Percentiles rank a stretch among this genome's conserved stretches.
phyloP scores from a whole-genome alignment of 2,888 invertebrate species.

The Harpagoxenus sublaevis region DNA sequence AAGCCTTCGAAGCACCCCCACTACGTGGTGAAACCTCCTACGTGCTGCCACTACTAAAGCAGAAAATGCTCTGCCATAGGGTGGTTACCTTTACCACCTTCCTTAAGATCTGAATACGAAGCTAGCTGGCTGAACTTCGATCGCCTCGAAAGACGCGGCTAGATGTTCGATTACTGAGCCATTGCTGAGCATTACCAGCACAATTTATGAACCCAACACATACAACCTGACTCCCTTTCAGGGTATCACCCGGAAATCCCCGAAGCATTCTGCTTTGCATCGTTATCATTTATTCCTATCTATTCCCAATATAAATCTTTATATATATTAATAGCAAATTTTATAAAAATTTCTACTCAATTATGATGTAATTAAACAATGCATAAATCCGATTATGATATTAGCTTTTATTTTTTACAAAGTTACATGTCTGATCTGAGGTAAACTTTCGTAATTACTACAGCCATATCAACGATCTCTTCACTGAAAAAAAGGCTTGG shows the following conservation, averaged over 20 bases:
- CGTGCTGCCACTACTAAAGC: constrained; percentile 71
- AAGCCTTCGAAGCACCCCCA: constrained; percentile 79
- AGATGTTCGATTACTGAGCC: neutral
- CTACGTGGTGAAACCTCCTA: constrained; percentile 56
- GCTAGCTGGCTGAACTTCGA: constrained; percentile 65
- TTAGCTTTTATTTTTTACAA: neutral
- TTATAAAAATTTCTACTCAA: neutral
- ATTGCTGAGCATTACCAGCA: constrained; percentile 14
- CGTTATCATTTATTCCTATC: neutral
- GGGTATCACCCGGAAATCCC: neutral
- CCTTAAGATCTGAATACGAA: constrained; percentile 60
- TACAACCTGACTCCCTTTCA: neutral
- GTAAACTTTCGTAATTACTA: neutral
- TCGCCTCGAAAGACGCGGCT: constrained; percentile 58
- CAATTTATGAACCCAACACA: constrained; percentile 21
- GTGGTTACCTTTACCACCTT: constrained; percentile 62
- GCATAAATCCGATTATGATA: neutral
- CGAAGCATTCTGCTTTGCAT: constrained; percentile 15
- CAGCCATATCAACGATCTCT: constrained; percentile 1
- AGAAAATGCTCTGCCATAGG: constrained; percentile 65
- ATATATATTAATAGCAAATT: neutral
- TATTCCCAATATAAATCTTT: neutral
- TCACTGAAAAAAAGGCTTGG: no score
- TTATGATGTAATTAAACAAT: neutral
- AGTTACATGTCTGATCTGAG: neutral